Evolutionary conservation across 2,888 invertebrate genomes (phyloP).

Genomic region (Lordiphosa fenestrarum): DNA sequence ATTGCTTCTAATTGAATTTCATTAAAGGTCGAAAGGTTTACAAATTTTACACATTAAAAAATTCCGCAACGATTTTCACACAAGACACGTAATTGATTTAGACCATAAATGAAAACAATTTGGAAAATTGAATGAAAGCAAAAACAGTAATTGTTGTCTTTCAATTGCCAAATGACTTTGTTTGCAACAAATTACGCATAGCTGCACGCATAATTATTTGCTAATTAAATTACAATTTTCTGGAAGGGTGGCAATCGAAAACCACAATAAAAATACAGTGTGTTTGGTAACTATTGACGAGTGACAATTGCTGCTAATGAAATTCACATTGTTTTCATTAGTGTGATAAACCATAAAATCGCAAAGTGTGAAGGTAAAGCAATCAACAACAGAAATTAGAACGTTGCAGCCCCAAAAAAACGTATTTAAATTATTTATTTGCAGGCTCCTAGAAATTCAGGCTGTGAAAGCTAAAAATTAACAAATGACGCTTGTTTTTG

Average conservation of each 20-base stretch:
- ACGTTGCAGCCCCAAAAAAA: constrained; percentile 15
- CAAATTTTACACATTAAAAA: too few species aligned
- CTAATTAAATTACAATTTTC: constrained; percentile 55
- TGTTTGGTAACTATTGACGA: constrained; percentile 32
- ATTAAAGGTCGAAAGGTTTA: neutral
- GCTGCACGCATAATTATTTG: constrained; percentile 48
- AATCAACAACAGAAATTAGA: constrained; percentile 13
- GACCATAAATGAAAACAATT: constrained; percentile 4
- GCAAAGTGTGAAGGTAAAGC: constrained; percentile 6
- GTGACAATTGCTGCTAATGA: constrained; percentile 30
- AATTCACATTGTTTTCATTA: constrained; percentile 46
- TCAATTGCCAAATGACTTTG: constrained; percentile 34
- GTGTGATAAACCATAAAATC: constrained; percentile 36
- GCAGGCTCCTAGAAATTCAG: too few species aligned
- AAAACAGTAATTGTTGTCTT: constrained; percentile 7
- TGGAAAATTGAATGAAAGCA: constrained; percentile 12
- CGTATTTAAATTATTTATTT: neutral
- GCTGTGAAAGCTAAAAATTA: too few species aligned
- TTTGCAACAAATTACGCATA: constrained; percentile 30
- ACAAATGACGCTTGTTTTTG: too few species aligned
- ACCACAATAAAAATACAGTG: constrained; percentile 22
- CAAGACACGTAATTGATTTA: constrained; percentile 12
- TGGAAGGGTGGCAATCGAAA: constrained; percentile 5
- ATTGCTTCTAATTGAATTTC: constrained; percentile 29
- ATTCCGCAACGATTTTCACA: neutral